A percentile compares a stretch with the other conserved stretches of the same genome.
Evolutionary conservation across 1,140 invertebrate species (phyloP).

Genomic region (Diorhabda sublineata): DNA sequence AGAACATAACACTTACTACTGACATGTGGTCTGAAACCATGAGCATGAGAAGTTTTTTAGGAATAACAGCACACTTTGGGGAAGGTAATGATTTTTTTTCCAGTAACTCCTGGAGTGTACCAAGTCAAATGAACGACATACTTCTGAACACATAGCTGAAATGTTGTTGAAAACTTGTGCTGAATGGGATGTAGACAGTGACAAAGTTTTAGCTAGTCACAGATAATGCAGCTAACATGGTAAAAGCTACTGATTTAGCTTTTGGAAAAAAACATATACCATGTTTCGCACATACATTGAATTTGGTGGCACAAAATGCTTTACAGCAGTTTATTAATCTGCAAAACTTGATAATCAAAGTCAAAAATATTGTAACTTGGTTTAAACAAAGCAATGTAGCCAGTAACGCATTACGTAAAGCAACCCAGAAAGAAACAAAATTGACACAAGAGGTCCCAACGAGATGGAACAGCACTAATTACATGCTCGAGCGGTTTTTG

Average conservation of each 20-base stretch:
- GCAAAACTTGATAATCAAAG: conserved; percentile 33
- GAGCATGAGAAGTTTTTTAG: too few relatives aligned
- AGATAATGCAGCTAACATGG: conserved; percentile 47
- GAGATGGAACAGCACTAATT: too few relatives aligned
- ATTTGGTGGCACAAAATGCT: conserved; percentile 42
- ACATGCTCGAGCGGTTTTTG: too few relatives aligned
- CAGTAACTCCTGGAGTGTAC: conserved; percentile 38
- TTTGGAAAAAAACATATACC: conserved; percentile 47
- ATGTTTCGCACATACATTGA: conserved; percentile 49
- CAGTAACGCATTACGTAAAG: conserved; percentile 39
- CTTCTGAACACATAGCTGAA: conserved; percentile 38
- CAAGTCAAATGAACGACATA: conserved; percentile 37
- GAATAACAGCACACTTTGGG: background rate
- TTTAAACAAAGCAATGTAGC: conserved; percentile 45
- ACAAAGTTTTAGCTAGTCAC: conserved; percentile 45
- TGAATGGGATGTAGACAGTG: conserved; percentile 43
- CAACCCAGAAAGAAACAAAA: conserved; percentile 12
- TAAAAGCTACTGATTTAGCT: conserved; percentile 42
- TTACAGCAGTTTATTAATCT: conserved; percentile 15
- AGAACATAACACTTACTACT: background rate
- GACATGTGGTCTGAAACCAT: too few relatives aligned
- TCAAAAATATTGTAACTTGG: conserved; percentile 43
- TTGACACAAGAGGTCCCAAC: too few relatives aligned
- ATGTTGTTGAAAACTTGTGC: conserved; percentile 37
- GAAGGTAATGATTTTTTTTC: conserved; percentile 15